Base-by-base conservation (phyloP, 2,113 vertebrate genomes). In the Pelodiscus sinensis region DNA sequence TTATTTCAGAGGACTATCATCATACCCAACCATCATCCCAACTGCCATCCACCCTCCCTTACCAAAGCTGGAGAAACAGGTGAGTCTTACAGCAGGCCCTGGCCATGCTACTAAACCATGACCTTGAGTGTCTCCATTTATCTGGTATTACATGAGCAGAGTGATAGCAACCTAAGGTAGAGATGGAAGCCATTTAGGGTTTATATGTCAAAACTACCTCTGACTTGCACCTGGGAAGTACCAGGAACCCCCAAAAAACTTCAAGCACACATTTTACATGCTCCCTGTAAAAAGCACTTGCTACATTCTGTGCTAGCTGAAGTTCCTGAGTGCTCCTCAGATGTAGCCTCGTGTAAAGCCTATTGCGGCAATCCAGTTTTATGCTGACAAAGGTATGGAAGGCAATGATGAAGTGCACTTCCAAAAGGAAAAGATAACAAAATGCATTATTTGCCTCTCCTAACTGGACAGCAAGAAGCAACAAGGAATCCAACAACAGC, bases 261-360 rank as follows among this genome's bases (percentile, higher is more conserved):
- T 29, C 65, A 50, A 44, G 44, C 2, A 5, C 14, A 29, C 29
- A 19, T 5, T 4, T 68, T 50, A 91, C 84, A 5, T 5, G 14
- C 62, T 71, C 58, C 71, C 83, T 9, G 16, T 82, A 85, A 93
- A 96, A 84, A 50, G 38, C n/a, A 77, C 62, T 94, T 90, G 73
- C 25, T 13, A 31, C 21, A 27, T 31, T 80, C 5, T 0, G 18
- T 71, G 21, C 8, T 71, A 71, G 31, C 65, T 71, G 65, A 71
- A 71, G 31, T 71, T 35, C 16, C 65, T 35, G 3, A 10, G 44
- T 87, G 38, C 73, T 56, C 24, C 84, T 73, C 38, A 93, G 71
- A 0, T 84, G 22, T 29, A 73, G 31, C 3, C 21, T 73, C 10
- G 51, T 68, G 22, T 16, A 80, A 82, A 77, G 90, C 71, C 25